Evolutionary conservation across 2,113 vertebrate species (phyloP), one percentile per base, ranked within the genome.

Genomic region (Hucho hucho): DNA sequence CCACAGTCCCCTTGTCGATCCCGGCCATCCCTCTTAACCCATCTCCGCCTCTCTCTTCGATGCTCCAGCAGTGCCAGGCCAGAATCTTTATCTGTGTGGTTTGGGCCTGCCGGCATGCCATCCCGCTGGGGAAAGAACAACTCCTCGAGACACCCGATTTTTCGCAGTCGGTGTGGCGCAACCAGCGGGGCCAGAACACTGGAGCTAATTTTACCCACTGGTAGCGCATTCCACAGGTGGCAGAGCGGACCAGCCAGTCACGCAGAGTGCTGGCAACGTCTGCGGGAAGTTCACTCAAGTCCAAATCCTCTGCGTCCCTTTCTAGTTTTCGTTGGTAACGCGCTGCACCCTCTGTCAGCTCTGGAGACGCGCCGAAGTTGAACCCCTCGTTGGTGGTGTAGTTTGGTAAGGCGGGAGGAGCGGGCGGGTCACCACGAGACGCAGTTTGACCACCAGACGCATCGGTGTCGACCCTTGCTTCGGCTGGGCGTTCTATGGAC

Each of bases 171-270:
- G 91, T 93, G 76, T 92, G 92, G 1, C 81, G 77, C 6, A 93
- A 72, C 92, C 92, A 91, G 26, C 82, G 79, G 2, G 93, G 93
- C 92, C 92, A 92, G 81, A 95, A 93, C 1, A 90, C 61, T 0
- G 83, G 76, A n/a, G 93, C 91, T 79, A 92, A 76, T 72, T 93
- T 89, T 0, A 92, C 89, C 91, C 92, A 93, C 4, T 73, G 3
- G 6, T 85, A 91, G 20, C 70, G 80, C 72, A 96, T 83, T 24
- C 70, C 72, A 68, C 92, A 93, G 3, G 74, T 58, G 2, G 93
- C 86, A 0, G 67, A 80, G n/a, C 68, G 81, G 82, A 91, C 88
- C 59, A 92, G 74, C 91, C 93, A 91, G 5, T 20, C 76, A 46
- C 75, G 76, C 64, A 92, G 4, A 1, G 13, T 37, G 26, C 6